Conservation (phyloP, 2,113 vertebrate species). For the Sialia sialis region DNA sequence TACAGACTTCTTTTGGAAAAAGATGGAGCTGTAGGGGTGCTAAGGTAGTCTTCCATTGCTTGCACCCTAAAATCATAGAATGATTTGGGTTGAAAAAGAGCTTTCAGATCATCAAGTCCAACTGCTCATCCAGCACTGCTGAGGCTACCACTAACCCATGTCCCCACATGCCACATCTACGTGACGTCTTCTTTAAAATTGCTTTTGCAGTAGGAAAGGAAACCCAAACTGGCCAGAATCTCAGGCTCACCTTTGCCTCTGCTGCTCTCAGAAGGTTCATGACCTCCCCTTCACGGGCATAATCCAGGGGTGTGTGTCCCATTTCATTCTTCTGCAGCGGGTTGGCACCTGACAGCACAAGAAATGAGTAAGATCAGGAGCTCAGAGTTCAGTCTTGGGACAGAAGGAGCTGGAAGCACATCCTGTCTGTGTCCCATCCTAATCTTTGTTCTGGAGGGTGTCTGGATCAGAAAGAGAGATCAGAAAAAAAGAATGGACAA, state of each 20-base stretch:
- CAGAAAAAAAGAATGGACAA: background rate
- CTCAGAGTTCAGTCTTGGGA: background rate
- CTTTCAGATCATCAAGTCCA: rapidly evolving
- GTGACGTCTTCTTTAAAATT: rapidly evolving
- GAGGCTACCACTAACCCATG: background rate
- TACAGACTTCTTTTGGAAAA: background rate
- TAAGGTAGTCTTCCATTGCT: background rate
- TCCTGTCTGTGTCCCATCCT: background rate
- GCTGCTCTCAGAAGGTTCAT: constrained; percentile 78
- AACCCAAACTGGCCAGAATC: background rate
- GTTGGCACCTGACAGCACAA: constrained; percentile 82
- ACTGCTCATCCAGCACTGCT: background rate
- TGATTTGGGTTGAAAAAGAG: background rate
- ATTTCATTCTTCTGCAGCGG: constrained; percentile 88
- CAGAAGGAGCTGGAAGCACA: background rate
- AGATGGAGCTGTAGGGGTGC: background rate
- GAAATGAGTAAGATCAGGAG: background rate
- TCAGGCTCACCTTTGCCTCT: constrained; percentile 81
- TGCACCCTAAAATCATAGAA: background rate
- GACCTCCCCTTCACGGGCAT: constrained; percentile 89
- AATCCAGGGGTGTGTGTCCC: constrained; percentile 87
- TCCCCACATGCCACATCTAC: background rate
- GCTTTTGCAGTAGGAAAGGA: background rate
- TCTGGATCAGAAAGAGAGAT: background rate
- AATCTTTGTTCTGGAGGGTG: background rate